Percentiles rank a stretch among this genome's conserved stretches.
Conservation (phyloP, 1,140 invertebrate species). For the Drosophila miranda region DNA sequence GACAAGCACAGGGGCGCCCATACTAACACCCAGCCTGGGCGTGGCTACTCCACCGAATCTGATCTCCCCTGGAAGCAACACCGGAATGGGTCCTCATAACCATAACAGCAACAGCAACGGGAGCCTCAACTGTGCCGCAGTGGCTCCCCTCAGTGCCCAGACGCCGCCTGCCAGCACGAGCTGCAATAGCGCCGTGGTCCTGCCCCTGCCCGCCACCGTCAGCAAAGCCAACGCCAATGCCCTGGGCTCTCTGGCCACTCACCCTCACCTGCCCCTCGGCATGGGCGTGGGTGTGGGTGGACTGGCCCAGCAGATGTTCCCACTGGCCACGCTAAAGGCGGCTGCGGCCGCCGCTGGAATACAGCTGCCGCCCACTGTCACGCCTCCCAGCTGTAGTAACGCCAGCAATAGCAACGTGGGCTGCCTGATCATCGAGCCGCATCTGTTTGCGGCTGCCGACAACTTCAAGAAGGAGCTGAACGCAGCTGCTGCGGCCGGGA, state of each 20-base stretch:
- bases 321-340: constrained; percentile 65
- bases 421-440: constrained; percentile 80
- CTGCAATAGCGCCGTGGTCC: constrained; percentile 47
- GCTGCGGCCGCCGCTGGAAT: constrained; percentile 63
- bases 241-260: constrained; percentile 52
- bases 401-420: constrained; percentile 55
- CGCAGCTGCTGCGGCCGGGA: constrained; percentile 57
- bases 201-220: constrained; percentile 58
- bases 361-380: constrained; percentile 50
- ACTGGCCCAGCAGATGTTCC: constrained; percentile 57
- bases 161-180: constrained; percentile 45
- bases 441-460: constrained; percentile 73
- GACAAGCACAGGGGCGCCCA: constrained; percentile 37
- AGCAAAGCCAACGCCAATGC: constrained; percentile 46
- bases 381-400: constrained; percentile 40
- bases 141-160: constrained; percentile 55
- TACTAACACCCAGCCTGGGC: constrained; percentile 54
- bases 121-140: constrained; percentile 63
- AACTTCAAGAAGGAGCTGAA: constrained; percentile 77
- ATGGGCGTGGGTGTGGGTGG: constrained; percentile 45
- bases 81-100: constrained; percentile 16
- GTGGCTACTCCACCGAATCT: constrained; percentile 51
- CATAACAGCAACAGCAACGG: constrained; percentile 58
- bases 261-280: constrained; percentile 37
- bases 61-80: constrained; percentile 54